Conservation (phyloP, 2,888 invertebrate species). For the Dascillus cervinus region DNA sequence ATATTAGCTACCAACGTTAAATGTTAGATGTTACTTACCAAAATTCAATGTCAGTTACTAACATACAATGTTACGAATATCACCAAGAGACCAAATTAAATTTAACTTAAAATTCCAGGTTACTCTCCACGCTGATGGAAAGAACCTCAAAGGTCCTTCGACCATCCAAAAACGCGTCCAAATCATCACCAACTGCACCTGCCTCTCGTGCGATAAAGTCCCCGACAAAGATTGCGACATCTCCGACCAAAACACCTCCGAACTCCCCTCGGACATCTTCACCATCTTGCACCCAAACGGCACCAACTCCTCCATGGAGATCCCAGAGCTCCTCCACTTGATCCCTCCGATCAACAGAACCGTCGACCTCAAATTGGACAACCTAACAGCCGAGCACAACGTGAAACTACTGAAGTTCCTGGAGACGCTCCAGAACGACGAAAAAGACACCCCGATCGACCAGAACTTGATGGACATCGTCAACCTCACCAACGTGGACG, state of each 20-base stretch:
- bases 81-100: too few species aligned
- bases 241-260: slow-evolving; percentile 43
- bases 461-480: slow-evolving; percentile 35
- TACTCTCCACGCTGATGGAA: slow-evolving; percentile 48
- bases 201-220: slow-evolving; percentile 51
- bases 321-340: slow-evolving; percentile 27
- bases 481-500: slow-evolving; percentile 33
- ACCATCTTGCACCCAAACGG: slow-evolving; percentile 23
- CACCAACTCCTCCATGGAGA: slow-evolving; percentile 30
- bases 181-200: slow-evolving; percentile 59
- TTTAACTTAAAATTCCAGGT: too few species aligned
- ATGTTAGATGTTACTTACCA: too few species aligned
- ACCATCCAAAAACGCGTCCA: slow-evolving; percentile 54
- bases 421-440: slow-evolving; percentile 30
- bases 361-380: slow-evolving; percentile 30
- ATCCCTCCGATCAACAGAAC: slow-evolving; percentile 15
- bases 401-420: slow-evolving; percentile 27
- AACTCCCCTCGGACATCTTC: slow-evolving; percentile 39
- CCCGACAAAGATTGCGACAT: slow-evolving; percentile 42
- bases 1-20: too few species aligned
- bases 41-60: too few species aligned
- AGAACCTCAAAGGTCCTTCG: slow-evolving; percentile 45
- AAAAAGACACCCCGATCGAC: slow-evolving; percentile 30
- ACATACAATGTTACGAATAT: too few species aligned
- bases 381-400: too few species aligned